phyloP scores from a whole-genome alignment of 2,888 invertebrate genomes.

The Lymantria dispar region DNA sequence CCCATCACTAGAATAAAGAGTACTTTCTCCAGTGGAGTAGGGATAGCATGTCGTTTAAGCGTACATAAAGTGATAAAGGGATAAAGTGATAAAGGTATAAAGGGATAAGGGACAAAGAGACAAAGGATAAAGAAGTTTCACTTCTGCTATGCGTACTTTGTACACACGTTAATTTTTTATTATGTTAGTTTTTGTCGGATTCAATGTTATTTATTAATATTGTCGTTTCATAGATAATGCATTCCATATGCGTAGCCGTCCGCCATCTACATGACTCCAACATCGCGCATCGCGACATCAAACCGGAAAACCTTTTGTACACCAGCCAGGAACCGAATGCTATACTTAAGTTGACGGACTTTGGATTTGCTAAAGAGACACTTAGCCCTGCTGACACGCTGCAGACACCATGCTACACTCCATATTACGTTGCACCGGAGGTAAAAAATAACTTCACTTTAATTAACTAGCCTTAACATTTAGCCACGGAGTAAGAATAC shows the following conservation, averaged over 20 bases:
- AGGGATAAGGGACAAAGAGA: too few species aligned
- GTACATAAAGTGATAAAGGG: too few species aligned
- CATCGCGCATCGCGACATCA: constrained; percentile 98
- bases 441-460: too few species aligned
- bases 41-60: too few species aligned
- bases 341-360: constrained; percentile 98
- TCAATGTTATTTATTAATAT: neutral
- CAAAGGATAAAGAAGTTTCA: too few species aligned
- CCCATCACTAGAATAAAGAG: too few species aligned
- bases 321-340: constrained; percentile 88
- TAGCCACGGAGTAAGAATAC: too few species aligned
- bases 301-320: constrained; percentile 98
- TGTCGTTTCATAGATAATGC: constrained; percentile 89
- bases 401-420: constrained; percentile 99
- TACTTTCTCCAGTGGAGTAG: too few species aligned
- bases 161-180: too few species aligned
- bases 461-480: too few species aligned
- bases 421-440: constrained; percentile 95
- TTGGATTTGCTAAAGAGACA: constrained; percentile 99
- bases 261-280: constrained; percentile 95
- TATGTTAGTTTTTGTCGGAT: neutral
- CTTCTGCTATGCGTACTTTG: too few species aligned
- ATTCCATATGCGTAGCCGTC: constrained; percentile 97
- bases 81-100: too few species aligned
- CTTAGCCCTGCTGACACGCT: constrained; percentile 90